Base-by-base conservation (phyloP, 2,888 invertebrate genomes). In the Drosophila emarginata region DNA sequence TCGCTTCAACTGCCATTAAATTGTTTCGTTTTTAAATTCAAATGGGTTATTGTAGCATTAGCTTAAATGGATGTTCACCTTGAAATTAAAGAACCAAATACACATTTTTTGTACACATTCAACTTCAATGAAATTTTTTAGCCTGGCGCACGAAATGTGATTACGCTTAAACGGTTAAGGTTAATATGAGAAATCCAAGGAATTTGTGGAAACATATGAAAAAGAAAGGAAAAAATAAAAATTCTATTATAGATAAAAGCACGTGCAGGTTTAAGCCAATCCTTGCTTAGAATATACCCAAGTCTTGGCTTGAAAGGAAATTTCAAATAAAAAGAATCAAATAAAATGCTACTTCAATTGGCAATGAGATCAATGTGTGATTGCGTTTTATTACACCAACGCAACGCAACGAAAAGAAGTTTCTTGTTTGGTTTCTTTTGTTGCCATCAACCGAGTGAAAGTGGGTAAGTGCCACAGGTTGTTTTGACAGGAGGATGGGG, bases 361-460 rank as follows among this genome's bases (percentile, higher is more conserved):
- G 64, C 60, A 69, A 87, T 71, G 78, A 74, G 85, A 88, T 78
- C 72, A 68, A 75, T 84, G 64, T 72, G 72, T 69, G 88, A 88
- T 81, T 76, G 71, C 78, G 61, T 69, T 86, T 82, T 80, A 80
- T 64, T 69, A 67, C 73, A 67, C 67, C 56, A 52, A 52, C 36
- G 28, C 12, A 23, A 52, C 28, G n/a, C 23, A 23, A 23, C 23
- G 23, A 2, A 2, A 23, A 23, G 28, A 37, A 18, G 54, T 57
- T 36, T 12, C 45, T 21, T 45, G 53, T 14, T 61, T 11, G 54
- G 11, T 5, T 9, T 28, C 36, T 39, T 37, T 40, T 39, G 36
- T 18, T 40, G 26, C 37, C 5, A 14, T 12, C 14, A 14, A 18
- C 23, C 23, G 28, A n/a, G 56, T 56, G 64, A 21, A 60, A 40